Percentiles rank a stretch among this genome's conserved stretches.
Evolutionary conservation across 2,888 invertebrate genomes (phyloP).

Genomic region (Aporophyla nigra): DNA sequence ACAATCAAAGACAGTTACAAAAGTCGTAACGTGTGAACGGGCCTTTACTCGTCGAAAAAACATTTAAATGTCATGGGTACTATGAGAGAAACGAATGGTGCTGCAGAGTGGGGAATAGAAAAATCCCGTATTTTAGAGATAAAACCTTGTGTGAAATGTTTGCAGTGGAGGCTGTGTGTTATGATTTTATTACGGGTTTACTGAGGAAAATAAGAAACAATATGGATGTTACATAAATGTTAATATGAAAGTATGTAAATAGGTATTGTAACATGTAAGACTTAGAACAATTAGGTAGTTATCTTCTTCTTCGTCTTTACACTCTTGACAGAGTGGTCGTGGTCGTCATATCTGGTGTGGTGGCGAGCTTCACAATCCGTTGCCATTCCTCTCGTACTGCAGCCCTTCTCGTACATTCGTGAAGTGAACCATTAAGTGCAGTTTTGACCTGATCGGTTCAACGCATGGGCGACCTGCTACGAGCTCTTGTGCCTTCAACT

Average conservation of each 20-base stretch:
- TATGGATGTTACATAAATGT: background rate
- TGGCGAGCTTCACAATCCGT: no score
- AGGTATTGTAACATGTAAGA: background rate
- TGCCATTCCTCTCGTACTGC: no score
- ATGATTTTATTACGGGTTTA: conserved; percentile 39
- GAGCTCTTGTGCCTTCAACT: no score
- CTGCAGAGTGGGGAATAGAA: conserved; percentile 52
- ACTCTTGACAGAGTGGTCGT: no score
- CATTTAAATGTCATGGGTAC: conserved; percentile 62
- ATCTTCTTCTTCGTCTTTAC: no score
- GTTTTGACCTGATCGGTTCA: no score
- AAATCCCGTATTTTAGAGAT: conserved; percentile 52
- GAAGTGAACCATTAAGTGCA: no score
- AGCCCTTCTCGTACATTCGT: no score
- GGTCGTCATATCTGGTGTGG: no score
- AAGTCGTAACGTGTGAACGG: conserved; percentile 17
- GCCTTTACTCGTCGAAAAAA: conserved; percentile 34
- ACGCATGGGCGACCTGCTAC: no score
- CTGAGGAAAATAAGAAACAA: background rate
- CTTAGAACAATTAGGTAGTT: background rate
- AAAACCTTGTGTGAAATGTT: conserved; percentile 47
- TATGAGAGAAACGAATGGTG: conserved; percentile 53
- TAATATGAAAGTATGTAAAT: background rate
- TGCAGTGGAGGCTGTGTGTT: conserved; percentile 16
- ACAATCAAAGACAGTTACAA: background rate